These are phyloP conservation scores for Marronus borbonicus DNA, from an alignment of 2,888 invertebrate genomes.

Conservation along the genomic window DNA sequence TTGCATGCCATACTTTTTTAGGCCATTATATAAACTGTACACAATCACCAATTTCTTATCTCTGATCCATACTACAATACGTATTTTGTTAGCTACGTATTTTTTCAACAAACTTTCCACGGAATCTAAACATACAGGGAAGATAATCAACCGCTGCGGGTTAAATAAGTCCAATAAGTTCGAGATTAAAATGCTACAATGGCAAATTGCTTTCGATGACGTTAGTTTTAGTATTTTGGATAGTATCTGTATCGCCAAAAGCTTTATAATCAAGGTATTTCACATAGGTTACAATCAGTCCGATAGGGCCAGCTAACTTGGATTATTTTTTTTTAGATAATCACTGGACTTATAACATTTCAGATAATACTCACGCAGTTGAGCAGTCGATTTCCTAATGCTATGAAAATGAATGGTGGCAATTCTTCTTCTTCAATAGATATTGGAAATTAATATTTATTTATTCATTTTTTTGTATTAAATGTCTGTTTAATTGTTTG, in stretches of 20 bases:
- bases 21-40: not conserved
- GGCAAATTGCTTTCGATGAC: constrained; percentile 29
- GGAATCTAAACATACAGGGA: constrained; percentile 9
- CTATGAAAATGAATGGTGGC: not conserved
- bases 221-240: constrained; percentile 21
- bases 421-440: not conserved
- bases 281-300: not conserved
- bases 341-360: constrained; percentile 24
- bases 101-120: constrained; percentile 8
- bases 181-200: constrained; percentile 31
- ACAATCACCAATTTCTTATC: constrained; percentile 8
- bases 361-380: constrained; percentile 28
- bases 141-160: not conserved
- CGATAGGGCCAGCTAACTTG: not conserved
- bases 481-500: too few species aligned
- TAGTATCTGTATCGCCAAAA: not conserved
- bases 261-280: constrained; percentile 14
- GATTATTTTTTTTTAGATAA: constrained; percentile 6
- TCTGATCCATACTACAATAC: not conserved
- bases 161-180: constrained; percentile 1
- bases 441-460: not conserved
- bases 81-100: constrained; percentile 6
- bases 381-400: constrained; percentile 1
- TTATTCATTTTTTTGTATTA: not conserved
- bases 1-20: not conserved